A percentile compares a stretch with the other conserved stretches of the same genome.
Evolutionary conservation across 2,113 vertebrate species (phyloP).

Genomic region (Salvelinus namaycush): DNA sequence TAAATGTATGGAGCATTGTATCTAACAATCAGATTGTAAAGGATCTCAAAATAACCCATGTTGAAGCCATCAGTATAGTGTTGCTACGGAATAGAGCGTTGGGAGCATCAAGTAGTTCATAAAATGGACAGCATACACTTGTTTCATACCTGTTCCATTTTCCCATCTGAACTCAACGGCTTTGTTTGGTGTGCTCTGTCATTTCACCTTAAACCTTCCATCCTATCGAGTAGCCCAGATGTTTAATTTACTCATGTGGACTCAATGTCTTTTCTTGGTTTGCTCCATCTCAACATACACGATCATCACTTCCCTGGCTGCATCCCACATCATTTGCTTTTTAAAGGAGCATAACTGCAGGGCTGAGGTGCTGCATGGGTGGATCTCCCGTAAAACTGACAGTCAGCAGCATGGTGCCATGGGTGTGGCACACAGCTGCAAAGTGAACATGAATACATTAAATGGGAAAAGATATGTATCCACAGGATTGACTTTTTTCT

Average conservation of each 20-base stretch:
- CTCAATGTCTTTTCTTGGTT: neutral
- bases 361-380: slow-evolving; percentile 42
- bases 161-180: neutral
- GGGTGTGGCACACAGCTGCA: slow-evolving; percentile 29
- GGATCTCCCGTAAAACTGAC: slow-evolving; percentile 30
- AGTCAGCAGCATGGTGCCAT: slow-evolving; percentile 33
- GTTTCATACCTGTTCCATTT: neutral
- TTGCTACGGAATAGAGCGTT: too few species aligned
- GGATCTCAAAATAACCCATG: too few species aligned
- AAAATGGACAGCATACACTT: neutral
- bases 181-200: neutral
- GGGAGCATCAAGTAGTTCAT: too few species aligned
- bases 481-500: neutral
- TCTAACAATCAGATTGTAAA: too few species aligned
- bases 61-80: too few species aligned
- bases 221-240: too few species aligned
- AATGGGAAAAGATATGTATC: too few species aligned
- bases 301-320: slow-evolving; percentile 6
- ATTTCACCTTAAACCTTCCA: slow-evolving; percentile 14
- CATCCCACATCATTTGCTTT: neutral
- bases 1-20: too few species aligned
- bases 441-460: slow-evolving; percentile 18
- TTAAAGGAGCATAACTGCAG: slow-evolving; percentile 20
- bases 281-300: slow-evolving; percentile 17
- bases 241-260: neutral